phyloP scores from a whole-genome alignment of 2,797 vertebrate species.

The Smutsia temminckii region DNA sequence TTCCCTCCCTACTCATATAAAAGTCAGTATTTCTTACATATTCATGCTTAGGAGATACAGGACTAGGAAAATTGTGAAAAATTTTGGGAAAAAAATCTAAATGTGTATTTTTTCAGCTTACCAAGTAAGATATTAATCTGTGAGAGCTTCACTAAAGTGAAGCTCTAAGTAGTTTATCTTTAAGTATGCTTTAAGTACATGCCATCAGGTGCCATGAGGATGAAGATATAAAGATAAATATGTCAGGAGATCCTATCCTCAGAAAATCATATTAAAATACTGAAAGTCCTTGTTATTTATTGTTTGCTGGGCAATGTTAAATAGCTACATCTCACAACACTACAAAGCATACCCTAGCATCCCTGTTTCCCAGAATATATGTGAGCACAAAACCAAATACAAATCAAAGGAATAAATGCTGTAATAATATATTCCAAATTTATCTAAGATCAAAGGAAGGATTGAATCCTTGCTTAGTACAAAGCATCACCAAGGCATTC shows the following conservation, averaged over 20 bases:
- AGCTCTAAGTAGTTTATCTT: background rate
- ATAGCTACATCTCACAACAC: background rate
- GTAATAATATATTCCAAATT: background rate
- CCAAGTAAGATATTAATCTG: constrained; percentile 55
- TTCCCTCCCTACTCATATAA: background rate
- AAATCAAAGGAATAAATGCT: background rate
- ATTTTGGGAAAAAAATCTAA: constrained; percentile 44
- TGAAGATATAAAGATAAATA: background rate
- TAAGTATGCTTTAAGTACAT: background rate
- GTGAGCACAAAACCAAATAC: background rate
- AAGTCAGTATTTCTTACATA: constrained; percentile 1
- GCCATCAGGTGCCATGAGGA: background rate
- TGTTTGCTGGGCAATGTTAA: background rate
- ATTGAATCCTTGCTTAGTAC: background rate
- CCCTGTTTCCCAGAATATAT: background rate
- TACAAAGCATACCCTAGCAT: background rate
- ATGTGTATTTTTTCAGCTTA: background rate
- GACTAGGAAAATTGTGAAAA: constrained; percentile 50
- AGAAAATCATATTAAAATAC: background rate
- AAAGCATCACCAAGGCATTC: background rate
- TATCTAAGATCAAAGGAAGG: background rate
- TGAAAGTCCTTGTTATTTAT: background rate
- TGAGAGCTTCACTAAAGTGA: background rate
- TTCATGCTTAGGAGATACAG: constrained; percentile 40
- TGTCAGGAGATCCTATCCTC: background rate